These are phyloP conservation scores for Thrips palmi DNA, from an alignment of 1,140 invertebrate genomes.

Conservation along the genomic window DNA sequence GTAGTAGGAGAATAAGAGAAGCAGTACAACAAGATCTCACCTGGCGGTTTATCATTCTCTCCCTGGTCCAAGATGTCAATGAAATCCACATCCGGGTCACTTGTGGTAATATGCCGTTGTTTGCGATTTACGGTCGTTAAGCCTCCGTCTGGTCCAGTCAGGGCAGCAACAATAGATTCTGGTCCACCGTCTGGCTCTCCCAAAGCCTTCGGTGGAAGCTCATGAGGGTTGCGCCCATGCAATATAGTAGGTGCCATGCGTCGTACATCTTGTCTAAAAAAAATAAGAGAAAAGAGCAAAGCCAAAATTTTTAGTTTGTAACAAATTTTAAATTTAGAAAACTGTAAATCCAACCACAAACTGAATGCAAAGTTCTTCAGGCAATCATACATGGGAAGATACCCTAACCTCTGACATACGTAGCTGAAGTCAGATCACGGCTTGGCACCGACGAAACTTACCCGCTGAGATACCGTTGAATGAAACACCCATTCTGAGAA, in stretches of 20 bases:
- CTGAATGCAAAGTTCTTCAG: constrained; percentile 1
- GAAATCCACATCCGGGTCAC: constrained; percentile 52
- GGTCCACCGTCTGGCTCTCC: constrained; percentile 22
- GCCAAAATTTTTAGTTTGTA: constrained; percentile 14
- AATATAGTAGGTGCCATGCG: constrained; percentile 37
- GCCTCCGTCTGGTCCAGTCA: constrained; percentile 58
- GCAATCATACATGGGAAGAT: constrained; percentile 10
- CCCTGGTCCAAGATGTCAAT: constrained; percentile 45
- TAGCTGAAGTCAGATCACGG: background rate
- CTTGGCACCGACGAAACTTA: constrained; percentile 22
- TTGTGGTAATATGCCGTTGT: constrained; percentile 40
- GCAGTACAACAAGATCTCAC: constrained; percentile 2
- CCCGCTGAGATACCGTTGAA: constrained; percentile 54
- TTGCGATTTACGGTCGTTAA: constrained; percentile 49
- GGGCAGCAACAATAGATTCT: constrained; percentile 38
- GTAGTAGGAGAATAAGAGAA: background rate
- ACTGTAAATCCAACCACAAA: constrained; percentile 2
- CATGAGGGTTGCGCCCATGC: constrained; percentile 42
- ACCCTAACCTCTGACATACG: constrained; percentile 4
- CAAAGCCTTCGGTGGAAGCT: constrained; percentile 36
- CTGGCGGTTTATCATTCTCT: constrained; percentile 10
- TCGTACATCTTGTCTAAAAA: constrained; percentile 22
- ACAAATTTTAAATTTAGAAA: constrained; percentile 11
- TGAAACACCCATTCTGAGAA: constrained; percentile 42
- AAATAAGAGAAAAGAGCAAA: constrained; percentile 1